Conservation (phyloP, 2,888 invertebrate genomes). For the Volucella bombylans region DNA sequence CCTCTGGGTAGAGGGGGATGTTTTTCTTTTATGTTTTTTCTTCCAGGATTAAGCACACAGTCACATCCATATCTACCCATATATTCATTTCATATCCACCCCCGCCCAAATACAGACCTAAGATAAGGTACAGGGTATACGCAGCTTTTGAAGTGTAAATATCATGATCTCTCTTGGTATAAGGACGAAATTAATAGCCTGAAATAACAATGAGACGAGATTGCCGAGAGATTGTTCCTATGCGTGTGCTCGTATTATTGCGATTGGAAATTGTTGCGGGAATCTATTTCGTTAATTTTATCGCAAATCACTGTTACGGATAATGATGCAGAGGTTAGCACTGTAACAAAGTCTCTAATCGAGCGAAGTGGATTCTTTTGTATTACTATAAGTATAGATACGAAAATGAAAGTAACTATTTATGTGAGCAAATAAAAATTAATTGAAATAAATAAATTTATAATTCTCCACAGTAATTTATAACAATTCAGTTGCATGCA, state of each 20-base stretch:
- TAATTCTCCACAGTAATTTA: conserved; percentile 35
- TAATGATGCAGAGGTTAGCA: neutral
- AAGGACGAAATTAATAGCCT: conserved; percentile 61
- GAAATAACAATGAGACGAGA: conserved; percentile 59
- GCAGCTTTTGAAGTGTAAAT: neutral
- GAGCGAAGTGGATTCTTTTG: neutral
- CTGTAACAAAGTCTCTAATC: neutral
- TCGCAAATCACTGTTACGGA: conserved; percentile 14
- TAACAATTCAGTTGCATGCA: conserved; percentile 26
- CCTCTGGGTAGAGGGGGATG: conserved; percentile 19
- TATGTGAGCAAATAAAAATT: conserved; percentile 18
- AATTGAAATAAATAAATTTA: conserved; percentile 63
- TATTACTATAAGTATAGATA: no score
- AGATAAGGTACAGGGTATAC: conserved; percentile 8
- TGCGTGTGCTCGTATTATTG: conserved; percentile 33
- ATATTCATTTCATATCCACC: no score
- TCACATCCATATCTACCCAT: neutral
- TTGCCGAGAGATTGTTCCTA: conserved; percentile 41
- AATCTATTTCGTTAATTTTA: conserved; percentile 61
- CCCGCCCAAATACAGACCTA: neutral
- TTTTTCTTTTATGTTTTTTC: neutral
- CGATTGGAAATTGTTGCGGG: conserved; percentile 57
- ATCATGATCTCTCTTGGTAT: conserved; percentile 11
- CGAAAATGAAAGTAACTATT: no score
- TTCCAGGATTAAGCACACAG: conserved; percentile 24